Evolutionary conservation across 2,797 vertebrate species (phyloP).

Genomic region (Hydrocynus forskahlii): DNA sequence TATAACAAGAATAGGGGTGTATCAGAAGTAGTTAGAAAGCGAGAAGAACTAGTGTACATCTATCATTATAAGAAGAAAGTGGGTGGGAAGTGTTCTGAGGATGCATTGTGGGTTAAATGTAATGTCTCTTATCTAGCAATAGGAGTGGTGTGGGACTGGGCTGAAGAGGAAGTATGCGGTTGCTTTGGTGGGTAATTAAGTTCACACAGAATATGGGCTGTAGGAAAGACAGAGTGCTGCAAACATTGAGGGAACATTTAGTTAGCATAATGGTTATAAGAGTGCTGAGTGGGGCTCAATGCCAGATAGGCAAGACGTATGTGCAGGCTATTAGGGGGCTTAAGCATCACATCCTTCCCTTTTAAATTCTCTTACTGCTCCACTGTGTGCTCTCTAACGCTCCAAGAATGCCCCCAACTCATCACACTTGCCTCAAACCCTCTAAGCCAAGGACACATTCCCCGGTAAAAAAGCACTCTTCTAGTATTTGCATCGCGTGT

Average conservation of each 20-base stretch:
- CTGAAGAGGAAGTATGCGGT: constrained; percentile 13
- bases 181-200: not conserved
- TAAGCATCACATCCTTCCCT: constrained; percentile 77
- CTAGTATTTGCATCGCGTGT: not conserved
- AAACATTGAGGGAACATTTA: constrained; percentile 30
- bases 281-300: constrained; percentile 37
- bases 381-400: constrained; percentile 74
- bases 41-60: not conserved
- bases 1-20: not conserved
- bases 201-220: not conserved
- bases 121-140: not conserved
- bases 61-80: not conserved
- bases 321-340: constrained; percentile 73
- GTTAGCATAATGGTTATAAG: constrained; percentile 30
- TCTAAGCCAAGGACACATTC: constrained; percentile 56
- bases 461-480: constrained; percentile 52
- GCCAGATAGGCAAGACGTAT: constrained; percentile 62
- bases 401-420: constrained; percentile 70
- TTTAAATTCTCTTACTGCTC: constrained; percentile 63
- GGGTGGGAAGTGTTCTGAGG: not conserved
- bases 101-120: not conserved
- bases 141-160: constrained; percentile 9
- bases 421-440: constrained; percentile 18
- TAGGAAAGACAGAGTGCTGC: not conserved
- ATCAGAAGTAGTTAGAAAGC: not conserved